Base-by-base conservation (phyloP, 2,113 vertebrate species). In the Datnioides undecimradiatus region DNA sequence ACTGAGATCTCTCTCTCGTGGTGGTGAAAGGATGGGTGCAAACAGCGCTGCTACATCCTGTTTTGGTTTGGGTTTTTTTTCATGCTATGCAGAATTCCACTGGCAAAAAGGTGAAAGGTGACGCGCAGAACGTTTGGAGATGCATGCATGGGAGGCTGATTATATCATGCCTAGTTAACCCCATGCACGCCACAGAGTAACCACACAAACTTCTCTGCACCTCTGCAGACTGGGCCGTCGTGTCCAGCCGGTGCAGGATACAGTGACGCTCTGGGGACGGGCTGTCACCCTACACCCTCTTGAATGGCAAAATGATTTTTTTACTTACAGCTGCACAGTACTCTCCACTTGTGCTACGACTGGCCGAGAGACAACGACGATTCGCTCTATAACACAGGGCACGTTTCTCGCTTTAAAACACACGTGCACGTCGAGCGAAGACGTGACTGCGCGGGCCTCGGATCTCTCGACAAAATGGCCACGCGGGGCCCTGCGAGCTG, bases 401-500 rank as follows among this genome's bases (percentile, higher is more conserved):
- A n/a, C n/a, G n/a, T n/a, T n/a, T n/a, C n/a, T n/a, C n/a, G n/a
- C n/a, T n/a, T n/a, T n/a, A n/a, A n/a, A n/a, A n/a, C n/a, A n/a
- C n/a, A n/a, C n/a, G n/a, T n/a, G n/a, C n/a, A n/a, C n/a, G n/a
- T n/a, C n/a, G n/a, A n/a, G n/a, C n/a, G n/a, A n/a, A n/a, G n/a
- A n/a, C n/a, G n/a, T n/a, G n/a, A n/a, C n/a, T n/a, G n/a, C n/a
- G n/a, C n/a, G n/a, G n/a, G n/a, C 14, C 4, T 72, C 7, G n/a
- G 67, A 64, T 45, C 23, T 69, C 21, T 12, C 38, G 69, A 48
- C 69, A 79, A 80, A 78, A 75, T 72, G 73, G n/a, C 68, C 64
- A 46, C 0, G 31, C 21, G 19, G 72, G 19, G 72, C 69, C 66
- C 72, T 43, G 69, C 49, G 74, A 81, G 80, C 55, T 40, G 3